A percentile compares a stretch with the other conserved stretches of the same genome.
phyloP scores from a whole-genome alignment of 2,888 invertebrate species.

The Pristionchus mayeri region DNA sequence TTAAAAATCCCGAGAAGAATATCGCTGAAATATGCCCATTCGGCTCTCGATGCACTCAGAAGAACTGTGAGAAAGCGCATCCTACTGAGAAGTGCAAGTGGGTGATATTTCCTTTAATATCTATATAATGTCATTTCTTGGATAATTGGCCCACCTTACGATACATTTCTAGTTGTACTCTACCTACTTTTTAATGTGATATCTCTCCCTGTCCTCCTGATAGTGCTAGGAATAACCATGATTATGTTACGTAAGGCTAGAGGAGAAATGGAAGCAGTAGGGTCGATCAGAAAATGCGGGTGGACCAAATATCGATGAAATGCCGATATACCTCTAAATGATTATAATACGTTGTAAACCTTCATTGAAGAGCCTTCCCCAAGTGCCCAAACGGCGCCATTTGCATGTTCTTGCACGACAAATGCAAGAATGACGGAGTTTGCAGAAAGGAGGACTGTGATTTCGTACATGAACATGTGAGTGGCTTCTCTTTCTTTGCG shows the following conservation, averaged over 20 bases:
- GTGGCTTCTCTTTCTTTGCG: too few relatives aligned
- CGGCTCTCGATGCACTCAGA: background rate
- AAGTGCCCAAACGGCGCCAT: slow-evolving; percentile 1
- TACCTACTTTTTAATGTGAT: background rate
- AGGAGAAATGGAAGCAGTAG: too few relatives aligned
- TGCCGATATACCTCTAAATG: background rate
- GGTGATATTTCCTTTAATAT: background rate
- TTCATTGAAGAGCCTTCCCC: background rate
- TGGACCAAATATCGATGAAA: too few relatives aligned
- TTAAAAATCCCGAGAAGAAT: background rate
- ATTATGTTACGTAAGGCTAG: too few relatives aligned
- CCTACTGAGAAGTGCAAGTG: background rate
- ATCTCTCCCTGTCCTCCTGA: too few relatives aligned
- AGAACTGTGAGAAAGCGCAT: background rate
- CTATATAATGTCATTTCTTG: background rate
- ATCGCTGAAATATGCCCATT: background rate
- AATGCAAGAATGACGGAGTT: background rate
- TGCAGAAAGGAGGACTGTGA: background rate
- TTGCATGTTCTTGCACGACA: background rate
- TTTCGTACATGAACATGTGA: background rate
- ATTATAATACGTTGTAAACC: too few relatives aligned
- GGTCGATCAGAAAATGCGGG: too few relatives aligned
- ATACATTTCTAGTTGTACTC: background rate
- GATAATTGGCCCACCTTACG: background rate
- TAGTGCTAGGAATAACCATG: too few relatives aligned